A percentile compares a stretch with the other conserved stretches of the same genome.
Evolutionary conservation across 2,888 invertebrate species (phyloP).

Genomic region (Tholera decimalis): DNA sequence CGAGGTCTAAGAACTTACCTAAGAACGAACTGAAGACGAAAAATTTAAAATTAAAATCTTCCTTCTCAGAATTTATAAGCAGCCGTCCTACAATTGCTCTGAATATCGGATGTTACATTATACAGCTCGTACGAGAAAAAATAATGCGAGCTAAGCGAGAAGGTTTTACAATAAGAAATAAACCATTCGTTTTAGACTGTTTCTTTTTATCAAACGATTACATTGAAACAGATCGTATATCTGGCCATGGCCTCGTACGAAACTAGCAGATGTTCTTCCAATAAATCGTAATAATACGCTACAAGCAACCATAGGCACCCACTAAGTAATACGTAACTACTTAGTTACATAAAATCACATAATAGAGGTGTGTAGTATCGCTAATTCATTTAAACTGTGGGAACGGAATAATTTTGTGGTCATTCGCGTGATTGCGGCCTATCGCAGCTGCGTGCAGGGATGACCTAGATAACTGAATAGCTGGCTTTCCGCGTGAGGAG

Average conservation of each 20-base stretch:
- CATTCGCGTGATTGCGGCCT: slow-evolving; percentile 58
- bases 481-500: slow-evolving; percentile 57
- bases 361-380: slow-evolving; percentile 49
- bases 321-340: slow-evolving; percentile 50
- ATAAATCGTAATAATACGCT: slow-evolving; percentile 31
- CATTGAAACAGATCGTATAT: slow-evolving; percentile 6
- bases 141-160: slow-evolving; percentile 1
- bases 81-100: background rate
- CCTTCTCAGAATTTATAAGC: slow-evolving; percentile 20
- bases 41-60: slow-evolving; percentile 9
- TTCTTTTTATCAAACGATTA: slow-evolving; percentile 15
- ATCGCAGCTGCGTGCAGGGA: slow-evolving; percentile 49
- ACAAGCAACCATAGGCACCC: slow-evolving; percentile 17
- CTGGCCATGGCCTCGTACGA: slow-evolving; percentile 49
- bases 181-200: slow-evolving; percentile 2
- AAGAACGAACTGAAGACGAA: background rate
- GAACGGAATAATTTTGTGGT: slow-evolving; percentile 67
- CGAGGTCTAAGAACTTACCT: background rate
- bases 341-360: slow-evolving; percentile 57
- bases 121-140: slow-evolving; percentile 10
- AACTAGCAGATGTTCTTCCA: slow-evolving; percentile 31
- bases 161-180: slow-evolving; percentile 18
- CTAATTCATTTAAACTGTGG: slow-evolving; percentile 68
- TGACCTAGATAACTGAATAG: slow-evolving; percentile 60
- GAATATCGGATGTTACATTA: slow-evolving; percentile 24